Percentiles rank a stretch among this genome's conserved stretches.
phyloP scores from a whole-genome alignment of 1,140 invertebrate genomes.

The Nomia melanderi region DNA sequence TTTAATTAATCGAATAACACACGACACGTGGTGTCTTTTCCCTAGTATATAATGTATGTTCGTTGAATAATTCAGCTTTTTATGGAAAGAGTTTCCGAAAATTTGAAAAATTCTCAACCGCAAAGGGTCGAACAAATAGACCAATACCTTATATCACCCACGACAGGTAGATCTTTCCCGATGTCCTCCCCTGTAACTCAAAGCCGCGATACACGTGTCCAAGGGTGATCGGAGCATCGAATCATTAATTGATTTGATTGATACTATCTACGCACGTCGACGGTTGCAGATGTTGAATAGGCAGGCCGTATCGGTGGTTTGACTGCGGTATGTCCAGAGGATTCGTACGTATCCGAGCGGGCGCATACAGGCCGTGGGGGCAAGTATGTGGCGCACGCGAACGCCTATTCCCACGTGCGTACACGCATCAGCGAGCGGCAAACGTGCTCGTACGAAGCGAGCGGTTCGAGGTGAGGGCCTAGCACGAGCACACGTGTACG shows the following conservation, averaged over 20 bases:
- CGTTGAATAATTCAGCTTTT: too few relatives aligned
- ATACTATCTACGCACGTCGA: slow-evolving; percentile 77
- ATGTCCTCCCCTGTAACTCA: slow-evolving; percentile 13
- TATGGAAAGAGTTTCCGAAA: too few relatives aligned
- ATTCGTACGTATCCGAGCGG: slow-evolving; percentile 70
- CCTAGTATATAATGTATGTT: too few relatives aligned
- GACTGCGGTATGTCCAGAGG: slow-evolving; percentile 71
- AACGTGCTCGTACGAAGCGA: slow-evolving; percentile 50
- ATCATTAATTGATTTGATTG: slow-evolving; percentile 80
- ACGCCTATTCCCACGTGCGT: slow-evolving; percentile 42
- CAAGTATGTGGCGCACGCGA: slow-evolving; percentile 40
- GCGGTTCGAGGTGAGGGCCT: slow-evolving; percentile 38
- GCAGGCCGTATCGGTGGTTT: slow-evolving; percentile 66
- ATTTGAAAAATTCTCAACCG: too few relatives aligned
- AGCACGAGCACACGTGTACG: slow-evolving; percentile 67
- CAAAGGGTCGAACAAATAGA: too few relatives aligned
- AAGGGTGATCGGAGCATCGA: slow-evolving; percentile 70
- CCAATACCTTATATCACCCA: too few relatives aligned
- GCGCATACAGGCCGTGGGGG: neutral
- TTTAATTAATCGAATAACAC: too few relatives aligned
- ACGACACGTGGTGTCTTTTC: too few relatives aligned
- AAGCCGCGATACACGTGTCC: slow-evolving; percentile 53
- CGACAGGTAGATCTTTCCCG: neutral
- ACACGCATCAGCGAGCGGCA: slow-evolving; percentile 38
- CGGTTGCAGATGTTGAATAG: slow-evolving; percentile 79